Conservation (phyloP, 2,113 vertebrate species). For the Leptodactylus fuscus region DNA sequence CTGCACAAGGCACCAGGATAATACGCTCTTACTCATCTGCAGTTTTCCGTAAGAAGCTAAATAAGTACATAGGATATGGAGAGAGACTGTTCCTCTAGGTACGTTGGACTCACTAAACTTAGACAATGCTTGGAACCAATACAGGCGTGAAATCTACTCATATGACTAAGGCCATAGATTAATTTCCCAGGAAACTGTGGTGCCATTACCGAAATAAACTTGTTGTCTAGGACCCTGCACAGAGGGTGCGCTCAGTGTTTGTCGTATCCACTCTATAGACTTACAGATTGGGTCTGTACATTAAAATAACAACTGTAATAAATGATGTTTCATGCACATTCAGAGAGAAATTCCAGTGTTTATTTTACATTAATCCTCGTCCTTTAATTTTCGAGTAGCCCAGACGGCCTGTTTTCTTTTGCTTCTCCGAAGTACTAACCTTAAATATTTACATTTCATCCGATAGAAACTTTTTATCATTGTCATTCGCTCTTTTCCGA, state of each 20-base stretch:
- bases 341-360: slow-evolving; percentile 69
- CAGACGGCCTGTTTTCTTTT: slow-evolving; percentile 70
- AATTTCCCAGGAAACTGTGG: slow-evolving; percentile 29
- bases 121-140: no score
- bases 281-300: slow-evolving; percentile 57
- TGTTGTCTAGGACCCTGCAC: slow-evolving; percentile 1
- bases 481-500: slow-evolving; percentile 65
- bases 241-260: background rate
- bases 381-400: slow-evolving; percentile 66
- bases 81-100: no score
- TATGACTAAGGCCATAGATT: background rate
- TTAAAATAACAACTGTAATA: slow-evolving; percentile 66
- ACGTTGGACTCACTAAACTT: no score
- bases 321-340: slow-evolving; percentile 65
- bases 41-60: no score
- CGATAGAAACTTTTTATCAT: slow-evolving; percentile 66
- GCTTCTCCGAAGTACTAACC: slow-evolving; percentile 70
- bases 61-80: no score
- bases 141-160: background rate
- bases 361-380: slow-evolving; percentile 71
- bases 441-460: slow-evolving; percentile 72
- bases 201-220: background rate
- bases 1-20: no score
- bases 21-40: background rate
- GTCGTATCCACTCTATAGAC: slow-evolving; percentile 28